Conservation (phyloP, 1,140 invertebrate species). For the Medauroidea extradentata region DNA sequence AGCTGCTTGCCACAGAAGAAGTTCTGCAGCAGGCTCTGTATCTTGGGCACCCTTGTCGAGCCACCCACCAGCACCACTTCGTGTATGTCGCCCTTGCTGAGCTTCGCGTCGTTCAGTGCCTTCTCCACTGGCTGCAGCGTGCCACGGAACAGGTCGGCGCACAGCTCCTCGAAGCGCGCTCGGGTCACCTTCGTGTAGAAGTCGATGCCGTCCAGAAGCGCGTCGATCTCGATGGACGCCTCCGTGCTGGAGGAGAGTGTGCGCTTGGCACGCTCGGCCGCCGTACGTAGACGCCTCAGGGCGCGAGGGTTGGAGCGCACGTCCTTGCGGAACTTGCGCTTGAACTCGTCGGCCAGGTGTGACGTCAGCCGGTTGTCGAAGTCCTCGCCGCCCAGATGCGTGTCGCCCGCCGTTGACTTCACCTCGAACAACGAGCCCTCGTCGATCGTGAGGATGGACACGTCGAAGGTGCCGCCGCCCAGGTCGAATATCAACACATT, state of each 20-base stretch:
- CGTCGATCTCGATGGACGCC: slow-evolving; percentile 53
- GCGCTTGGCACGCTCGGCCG: slow-evolving; percentile 57
- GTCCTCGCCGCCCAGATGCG: too few species aligned
- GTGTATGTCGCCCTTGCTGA: slow-evolving; percentile 65
- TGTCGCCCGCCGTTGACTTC: slow-evolving; percentile 72
- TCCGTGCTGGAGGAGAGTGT: slow-evolving; percentile 55
- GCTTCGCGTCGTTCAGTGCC: slow-evolving; percentile 66
- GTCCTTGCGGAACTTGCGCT: slow-evolving; percentile 50
- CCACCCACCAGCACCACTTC: slow-evolving; percentile 71
- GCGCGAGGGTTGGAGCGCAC: slow-evolving; percentile 45
- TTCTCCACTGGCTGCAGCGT: slow-evolving; percentile 61
- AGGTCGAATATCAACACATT: too few species aligned
- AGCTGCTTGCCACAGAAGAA: too few species aligned
- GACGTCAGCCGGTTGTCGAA: slow-evolving; percentile 83
- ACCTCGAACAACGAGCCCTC: slow-evolving; percentile 78
- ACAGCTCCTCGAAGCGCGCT: slow-evolving; percentile 60
- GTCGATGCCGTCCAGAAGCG: slow-evolving; percentile 53
- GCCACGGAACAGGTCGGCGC: slow-evolving; percentile 53
- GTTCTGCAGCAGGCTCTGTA: slow-evolving; percentile 60
- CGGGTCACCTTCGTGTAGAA: slow-evolving; percentile 57
- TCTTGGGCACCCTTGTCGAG: slow-evolving; percentile 61
- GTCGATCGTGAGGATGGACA: too few species aligned
- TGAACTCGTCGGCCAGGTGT: slow-evolving; percentile 60
- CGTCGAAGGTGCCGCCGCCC: too few species aligned
- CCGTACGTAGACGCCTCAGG: slow-evolving; percentile 57